Evolutionary conservation across 2,797 vertebrate genomes (phyloP), one percentile per base, ranked within the genome.

Genomic region (Chelon labrosus): DNA sequence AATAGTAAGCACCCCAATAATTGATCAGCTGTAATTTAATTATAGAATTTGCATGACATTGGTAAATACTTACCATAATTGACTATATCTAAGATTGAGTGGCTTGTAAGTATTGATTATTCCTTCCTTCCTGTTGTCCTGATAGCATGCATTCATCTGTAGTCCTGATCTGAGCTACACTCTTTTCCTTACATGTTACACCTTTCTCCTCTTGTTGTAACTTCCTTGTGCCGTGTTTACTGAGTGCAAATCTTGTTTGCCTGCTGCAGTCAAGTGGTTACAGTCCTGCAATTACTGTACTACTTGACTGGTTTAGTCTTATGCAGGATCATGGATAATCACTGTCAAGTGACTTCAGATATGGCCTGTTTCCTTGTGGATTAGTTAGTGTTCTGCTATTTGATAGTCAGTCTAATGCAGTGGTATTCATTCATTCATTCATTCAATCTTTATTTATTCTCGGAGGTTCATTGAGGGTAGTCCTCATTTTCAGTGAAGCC

Each of bases 41-140:
- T 52, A 10, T 60, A 74, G n/a, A 82, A 73, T 84, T 68, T 92
- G 89, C 89, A 89, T 91, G 90, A 10, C 71, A 69, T 78, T 85
- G 60, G 12, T 73, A 84, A 67, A 85, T 79, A 81, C 65, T 62
- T 17, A 37, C 70, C 52, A 16, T 73, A 74, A 83, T 57, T 68
- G 20, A 87, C 59, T 51, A 51, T 70, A 75, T 73, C 44, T 12
- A 73, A 66, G 41, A 35, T 47, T 14, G n/a, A 70, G 56, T 77
- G 66, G 17, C 79, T 78, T 83, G n/a, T 75, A 65, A 82, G 58
- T 57, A 64, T n/a, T 72, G 50, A 82, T 88, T 71, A 13, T 71
- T 85, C 42, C 79, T 79, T 82, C 47, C 51, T 58, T 22, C 51
- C 41, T 65, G 8, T 66, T 67, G 19, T 13, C 20, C 38, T 75